These are phyloP conservation scores for Phrynocephalus vlangalii DNA, from an alignment of 2,797 vertebrate species.

Conservation along the genomic window DNA sequence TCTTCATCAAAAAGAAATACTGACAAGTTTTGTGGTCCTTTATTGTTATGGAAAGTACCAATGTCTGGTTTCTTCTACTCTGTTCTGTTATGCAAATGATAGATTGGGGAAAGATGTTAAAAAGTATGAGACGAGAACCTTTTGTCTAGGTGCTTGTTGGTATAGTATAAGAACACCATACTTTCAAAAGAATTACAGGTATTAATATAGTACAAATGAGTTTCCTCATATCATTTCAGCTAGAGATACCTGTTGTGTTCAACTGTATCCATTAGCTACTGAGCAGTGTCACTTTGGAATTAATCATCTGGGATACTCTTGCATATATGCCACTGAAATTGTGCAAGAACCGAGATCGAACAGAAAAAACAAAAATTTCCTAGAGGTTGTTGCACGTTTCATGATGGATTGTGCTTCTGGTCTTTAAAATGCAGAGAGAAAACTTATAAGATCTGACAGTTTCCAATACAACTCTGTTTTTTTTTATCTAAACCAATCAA, in stretches of 20 bases:
- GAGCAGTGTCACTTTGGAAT: not conserved
- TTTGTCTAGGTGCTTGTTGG: slow-evolving; percentile 20
- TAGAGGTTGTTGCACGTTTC: not conserved
- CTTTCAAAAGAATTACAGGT: slow-evolving; percentile 25
- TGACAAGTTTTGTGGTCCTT: slow-evolving; percentile 30
- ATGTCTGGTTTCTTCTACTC: not conserved
- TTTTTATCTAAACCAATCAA: not conserved
- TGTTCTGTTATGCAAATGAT: slow-evolving; percentile 32
- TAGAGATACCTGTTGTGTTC: slow-evolving; percentile 40
- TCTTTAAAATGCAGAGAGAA: slow-evolving; percentile 12
- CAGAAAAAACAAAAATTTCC: not conserved
- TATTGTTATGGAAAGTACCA: slow-evolving; percentile 24
- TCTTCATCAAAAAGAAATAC: slow-evolving; percentile 39
- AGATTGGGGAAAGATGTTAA: slow-evolving; percentile 35
- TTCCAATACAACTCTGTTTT: not conserved
- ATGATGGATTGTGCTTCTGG: not conserved
- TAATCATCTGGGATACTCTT: not conserved
- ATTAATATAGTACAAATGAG: slow-evolving; percentile 27
- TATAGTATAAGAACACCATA: slow-evolving; percentile 30
- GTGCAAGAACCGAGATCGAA: not conserved
- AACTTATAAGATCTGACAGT: not conserved
- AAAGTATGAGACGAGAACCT: slow-evolving; percentile 34
- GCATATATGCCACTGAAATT: not conserved
- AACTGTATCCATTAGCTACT: slow-evolving; percentile 4
- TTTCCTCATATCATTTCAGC: slow-evolving; percentile 17